Percentiles rank a stretch among this genome's conserved stretches.
Evolutionary conservation across 2,888 invertebrate genomes (phyloP).

Genomic region (Osmoderma eremita): DNA sequence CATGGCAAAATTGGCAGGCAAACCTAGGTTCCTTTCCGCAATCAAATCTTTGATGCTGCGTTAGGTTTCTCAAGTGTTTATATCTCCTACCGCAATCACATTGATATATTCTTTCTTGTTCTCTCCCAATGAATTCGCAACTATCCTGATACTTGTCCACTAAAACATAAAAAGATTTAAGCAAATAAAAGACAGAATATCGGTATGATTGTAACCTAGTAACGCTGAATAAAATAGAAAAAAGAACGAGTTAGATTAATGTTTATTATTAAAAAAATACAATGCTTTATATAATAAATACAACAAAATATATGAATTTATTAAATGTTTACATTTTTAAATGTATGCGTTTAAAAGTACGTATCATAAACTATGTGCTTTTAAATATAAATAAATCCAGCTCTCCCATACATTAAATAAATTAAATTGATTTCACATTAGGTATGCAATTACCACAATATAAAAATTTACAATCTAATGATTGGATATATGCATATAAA

Average conservation of each 20-base stretch:
- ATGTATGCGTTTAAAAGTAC: too few relatives aligned
- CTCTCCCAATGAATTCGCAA: background rate
- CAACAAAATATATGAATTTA: too few relatives aligned
- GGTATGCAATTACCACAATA: too few relatives aligned
- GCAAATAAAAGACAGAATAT: background rate
- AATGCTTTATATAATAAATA: background rate
- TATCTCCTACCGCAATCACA: constrained; percentile 45
- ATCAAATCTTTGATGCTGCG: constrained; percentile 62
- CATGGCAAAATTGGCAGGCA: constrained; percentile 62
- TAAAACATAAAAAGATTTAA: constrained; percentile 13
- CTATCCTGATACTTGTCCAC: constrained; percentile 2
- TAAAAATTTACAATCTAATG: too few relatives aligned
- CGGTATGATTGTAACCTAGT: background rate
- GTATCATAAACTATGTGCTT: too few relatives aligned
- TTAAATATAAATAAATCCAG: too few relatives aligned
- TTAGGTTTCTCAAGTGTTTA: constrained; percentile 55
- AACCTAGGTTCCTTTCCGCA: constrained; percentile 67
- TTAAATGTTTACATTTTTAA: too few relatives aligned
- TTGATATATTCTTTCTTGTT: constrained; percentile 27
- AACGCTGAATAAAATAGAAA: too few relatives aligned
- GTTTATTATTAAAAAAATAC: constrained; percentile 7
- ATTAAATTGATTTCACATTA: too few relatives aligned
- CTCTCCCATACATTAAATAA: too few relatives aligned
- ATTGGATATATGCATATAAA: too few relatives aligned
- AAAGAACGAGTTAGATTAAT: background rate